Conservation (phyloP, 2,888 invertebrate species). For the Caenorhabditis sp. region DNA sequence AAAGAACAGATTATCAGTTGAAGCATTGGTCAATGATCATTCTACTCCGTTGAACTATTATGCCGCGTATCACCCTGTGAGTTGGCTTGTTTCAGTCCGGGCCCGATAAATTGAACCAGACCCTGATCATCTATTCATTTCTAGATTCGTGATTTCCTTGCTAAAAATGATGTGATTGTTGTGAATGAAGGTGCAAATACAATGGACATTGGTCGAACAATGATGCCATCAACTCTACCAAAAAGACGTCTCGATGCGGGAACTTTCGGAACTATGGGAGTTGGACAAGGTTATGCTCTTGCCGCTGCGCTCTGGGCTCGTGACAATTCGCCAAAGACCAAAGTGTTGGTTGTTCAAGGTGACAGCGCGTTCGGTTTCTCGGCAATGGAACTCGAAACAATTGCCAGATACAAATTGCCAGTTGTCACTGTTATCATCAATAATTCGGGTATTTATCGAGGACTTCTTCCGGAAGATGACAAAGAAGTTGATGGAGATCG, state of each 20-base stretch:
- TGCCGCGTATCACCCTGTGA: slow-evolving; percentile 84
- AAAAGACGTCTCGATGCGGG: slow-evolving; percentile 82
- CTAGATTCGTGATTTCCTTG: slow-evolving; percentile 60
- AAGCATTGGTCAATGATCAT: slow-evolving; percentile 79
- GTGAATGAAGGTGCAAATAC: slow-evolving; percentile 98
- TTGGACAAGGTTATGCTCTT: slow-evolving; percentile 66
- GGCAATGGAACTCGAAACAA: slow-evolving; percentile 96
- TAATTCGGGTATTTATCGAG: slow-evolving; percentile 92
- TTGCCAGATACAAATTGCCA: slow-evolving; percentile 90
- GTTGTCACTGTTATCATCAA: slow-evolving; percentile 89
- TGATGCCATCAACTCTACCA: slow-evolving; percentile 54
- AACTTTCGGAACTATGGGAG: slow-evolving; percentile 79
- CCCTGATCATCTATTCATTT: not conserved
- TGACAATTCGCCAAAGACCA: slow-evolving; percentile 80
- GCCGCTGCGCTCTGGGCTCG: slow-evolving; percentile 90
- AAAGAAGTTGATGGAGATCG: slow-evolving; percentile 80
- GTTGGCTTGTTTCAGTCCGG: too few species aligned
- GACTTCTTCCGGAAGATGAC: slow-evolving; percentile 82
- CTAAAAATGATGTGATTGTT: slow-evolving; percentile 79
- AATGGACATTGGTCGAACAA: slow-evolving; percentile 90
- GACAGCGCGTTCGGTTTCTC: slow-evolving; percentile 98
- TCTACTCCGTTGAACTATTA: slow-evolving; percentile 89
- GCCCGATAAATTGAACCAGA: not conserved
- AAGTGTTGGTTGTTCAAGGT: slow-evolving; percentile 92
- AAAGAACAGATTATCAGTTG: slow-evolving; percentile 58